phyloP scores from a whole-genome alignment of 2,113 vertebrate species.

The Dermatemys mawii region DNA sequence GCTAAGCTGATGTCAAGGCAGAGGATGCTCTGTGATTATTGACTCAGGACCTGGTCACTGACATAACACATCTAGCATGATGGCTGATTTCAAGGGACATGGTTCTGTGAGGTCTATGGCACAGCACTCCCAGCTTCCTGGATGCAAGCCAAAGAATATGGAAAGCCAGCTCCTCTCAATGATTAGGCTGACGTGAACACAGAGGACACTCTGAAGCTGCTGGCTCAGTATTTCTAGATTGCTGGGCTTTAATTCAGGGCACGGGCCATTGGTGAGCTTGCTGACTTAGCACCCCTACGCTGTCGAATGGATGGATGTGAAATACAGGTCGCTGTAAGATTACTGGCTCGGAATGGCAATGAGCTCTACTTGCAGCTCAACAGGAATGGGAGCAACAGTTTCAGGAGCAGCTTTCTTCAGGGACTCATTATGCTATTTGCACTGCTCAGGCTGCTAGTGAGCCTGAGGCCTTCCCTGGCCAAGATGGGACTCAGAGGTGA shows the following conservation, averaged over 20 bases:
- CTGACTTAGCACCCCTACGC: not conserved
- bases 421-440: not conserved
- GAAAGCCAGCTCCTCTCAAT: not conserved
- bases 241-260: not conserved
- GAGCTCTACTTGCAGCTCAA: not conserved
- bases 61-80: not conserved
- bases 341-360: not conserved
- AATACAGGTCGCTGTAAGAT: not conserved
- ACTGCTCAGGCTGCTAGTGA: not conserved
- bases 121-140: not conserved
- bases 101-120: not conserved
- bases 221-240: not conserved
- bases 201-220: not conserved
- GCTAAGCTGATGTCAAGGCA: not conserved
- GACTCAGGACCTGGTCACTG: not conserved
- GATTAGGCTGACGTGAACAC: not conserved
- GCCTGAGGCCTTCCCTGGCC: not conserved
- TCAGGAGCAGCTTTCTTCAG: not conserved
- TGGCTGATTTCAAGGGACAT: not conserved
- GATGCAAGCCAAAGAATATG: not conserved
- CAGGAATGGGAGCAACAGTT: not conserved
- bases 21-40: not conserved
- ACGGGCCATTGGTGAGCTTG: not conserved
- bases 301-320: too few species aligned
- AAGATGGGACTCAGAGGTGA: not conserved